Evolutionary conservation across 2,113 vertebrate genomes (phyloP).

Genomic region (Epinephelus lanceolatus): DNA sequence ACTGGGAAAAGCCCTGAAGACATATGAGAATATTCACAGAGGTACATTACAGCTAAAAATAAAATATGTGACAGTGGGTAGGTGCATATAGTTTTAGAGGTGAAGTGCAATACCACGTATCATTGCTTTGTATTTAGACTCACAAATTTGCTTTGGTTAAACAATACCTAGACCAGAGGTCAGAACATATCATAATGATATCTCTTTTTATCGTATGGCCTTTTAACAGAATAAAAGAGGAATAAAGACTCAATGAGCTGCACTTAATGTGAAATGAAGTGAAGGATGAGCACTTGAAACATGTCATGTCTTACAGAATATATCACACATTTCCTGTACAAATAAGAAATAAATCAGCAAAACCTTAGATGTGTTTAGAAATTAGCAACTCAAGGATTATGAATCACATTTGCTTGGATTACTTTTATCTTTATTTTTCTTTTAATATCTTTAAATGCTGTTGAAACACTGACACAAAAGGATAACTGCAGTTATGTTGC

Average conservation of each 20-base stretch:
- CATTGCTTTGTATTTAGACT: not conserved
- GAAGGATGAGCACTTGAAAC: not conserved
- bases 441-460: not conserved
- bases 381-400: not conserved
- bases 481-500: not conserved
- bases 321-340: too few species aligned
- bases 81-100: not conserved
- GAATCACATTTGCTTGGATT: not conserved
- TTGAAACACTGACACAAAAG: not conserved
- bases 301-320: too few species aligned
- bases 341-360: not conserved
- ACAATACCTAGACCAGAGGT: not conserved
- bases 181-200: not conserved
- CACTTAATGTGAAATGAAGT: not conserved
- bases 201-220: not conserved
- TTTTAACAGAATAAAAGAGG: not conserved
- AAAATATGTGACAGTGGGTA: not conserved
- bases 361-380: not conserved
- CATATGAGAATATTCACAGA: not conserved
- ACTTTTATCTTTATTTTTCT: not conserved
- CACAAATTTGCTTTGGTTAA: not conserved
- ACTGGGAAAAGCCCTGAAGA: not conserved
- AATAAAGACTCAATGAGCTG: not conserved
- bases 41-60: not conserved
- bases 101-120: not conserved